Evolutionary conservation across 2,888 invertebrate species (phyloP).

Genomic region (Glyphotaelius pellucidus): DNA sequence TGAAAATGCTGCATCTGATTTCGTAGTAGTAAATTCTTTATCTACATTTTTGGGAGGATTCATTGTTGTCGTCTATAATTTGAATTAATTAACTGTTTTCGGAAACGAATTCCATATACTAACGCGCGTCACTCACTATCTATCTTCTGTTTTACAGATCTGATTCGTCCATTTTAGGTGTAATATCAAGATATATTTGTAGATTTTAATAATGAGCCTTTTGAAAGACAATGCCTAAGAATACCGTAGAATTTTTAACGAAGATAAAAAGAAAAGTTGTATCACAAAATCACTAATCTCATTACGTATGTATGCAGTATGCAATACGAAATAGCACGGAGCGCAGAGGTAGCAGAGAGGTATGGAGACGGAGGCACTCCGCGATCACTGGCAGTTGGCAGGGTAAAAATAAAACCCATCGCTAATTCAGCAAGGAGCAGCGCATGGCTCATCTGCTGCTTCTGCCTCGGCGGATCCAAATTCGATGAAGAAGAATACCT

Average conservation of each 20-base stretch:
- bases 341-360: not conserved
- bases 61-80: not conserved
- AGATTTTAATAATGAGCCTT: not conserved
- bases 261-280: not conserved
- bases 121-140: too few species aligned
- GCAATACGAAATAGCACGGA: not conserved
- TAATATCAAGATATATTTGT: not conserved
- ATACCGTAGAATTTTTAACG: not conserved
- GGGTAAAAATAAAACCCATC: slow-evolving; percentile 15
- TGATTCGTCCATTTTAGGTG: not conserved
- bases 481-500: slow-evolving; percentile 61
- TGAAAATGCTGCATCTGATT: too few species aligned
- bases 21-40: too few species aligned
- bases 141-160: not conserved
- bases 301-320: not conserved
- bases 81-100: not conserved
- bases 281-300: not conserved
- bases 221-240: not conserved
- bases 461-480: slow-evolving; percentile 25
- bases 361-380: not conserved
- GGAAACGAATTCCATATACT: not conserved
- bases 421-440: slow-evolving; percentile 29
- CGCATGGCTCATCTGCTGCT: slow-evolving; percentile 33
- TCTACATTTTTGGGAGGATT: too few species aligned
- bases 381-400: not conserved